Conservation (phyloP, 2,888 invertebrate species). For the Diachrysia chrysitis region DNA sequence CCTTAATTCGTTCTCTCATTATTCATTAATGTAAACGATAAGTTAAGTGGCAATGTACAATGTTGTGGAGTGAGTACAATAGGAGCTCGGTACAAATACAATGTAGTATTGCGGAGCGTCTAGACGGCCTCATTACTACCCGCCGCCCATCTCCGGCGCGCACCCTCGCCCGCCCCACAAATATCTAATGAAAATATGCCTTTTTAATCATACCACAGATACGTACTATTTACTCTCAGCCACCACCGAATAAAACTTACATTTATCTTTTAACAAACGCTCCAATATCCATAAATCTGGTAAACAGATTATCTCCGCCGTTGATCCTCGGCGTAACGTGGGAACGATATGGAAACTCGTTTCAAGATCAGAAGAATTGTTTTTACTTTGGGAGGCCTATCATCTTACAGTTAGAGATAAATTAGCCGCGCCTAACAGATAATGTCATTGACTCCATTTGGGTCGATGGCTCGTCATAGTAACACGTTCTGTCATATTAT, state of each 20-base stretch:
- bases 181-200: slow-evolving; percentile 80
- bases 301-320: slow-evolving; percentile 45
- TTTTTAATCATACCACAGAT: slow-evolving; percentile 68
- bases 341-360: slow-evolving; percentile 37
- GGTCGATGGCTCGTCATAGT: slow-evolving; percentile 55
- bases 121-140: slow-evolving; percentile 82
- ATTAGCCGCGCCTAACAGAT: slow-evolving; percentile 48
- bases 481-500: slow-evolving; percentile 33
- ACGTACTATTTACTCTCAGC: slow-evolving; percentile 24
- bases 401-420: slow-evolving; percentile 46
- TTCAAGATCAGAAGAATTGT: slow-evolving; percentile 43
- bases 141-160: slow-evolving; percentile 60
- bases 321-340: slow-evolving; percentile 44
- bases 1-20: slow-evolving; percentile 39
- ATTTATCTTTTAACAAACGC: slow-evolving; percentile 33
- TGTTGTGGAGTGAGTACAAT: slow-evolving; percentile 64
- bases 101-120: slow-evolving; percentile 78
- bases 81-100: slow-evolving; percentile 77
- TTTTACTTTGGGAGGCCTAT: slow-evolving; percentile 35
- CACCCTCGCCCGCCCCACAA: slow-evolving; percentile 61
- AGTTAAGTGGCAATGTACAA: slow-evolving; percentile 59
- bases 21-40: slow-evolving; percentile 73
- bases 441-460: slow-evolving; percentile 58
- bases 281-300: slow-evolving; percentile 48
- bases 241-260: slow-evolving; percentile 29